Conservation (phyloP, 2,888 invertebrate genomes). For the Phytoseiulus persimilis region DNA sequence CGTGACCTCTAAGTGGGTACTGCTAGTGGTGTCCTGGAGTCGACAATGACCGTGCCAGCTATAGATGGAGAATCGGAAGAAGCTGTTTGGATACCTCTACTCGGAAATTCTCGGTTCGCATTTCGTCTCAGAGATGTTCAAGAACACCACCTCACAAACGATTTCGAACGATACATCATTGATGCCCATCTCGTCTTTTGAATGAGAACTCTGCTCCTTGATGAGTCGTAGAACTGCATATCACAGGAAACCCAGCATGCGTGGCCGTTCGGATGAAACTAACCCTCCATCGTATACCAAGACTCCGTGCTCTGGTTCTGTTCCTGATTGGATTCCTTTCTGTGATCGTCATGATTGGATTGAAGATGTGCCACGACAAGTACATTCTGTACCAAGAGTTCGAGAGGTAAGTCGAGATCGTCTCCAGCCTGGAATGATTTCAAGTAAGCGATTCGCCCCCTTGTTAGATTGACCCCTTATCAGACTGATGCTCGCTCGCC, state of each 20-base stretch:
- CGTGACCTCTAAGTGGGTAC: background rate
- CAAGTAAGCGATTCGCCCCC: no score
- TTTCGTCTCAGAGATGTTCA: no score
- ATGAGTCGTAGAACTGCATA: background rate
- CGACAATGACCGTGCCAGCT: no score
- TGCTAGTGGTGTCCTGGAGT: no score
- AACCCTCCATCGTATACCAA: background rate
- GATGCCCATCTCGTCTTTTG: no score
- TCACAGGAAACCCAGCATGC: background rate
- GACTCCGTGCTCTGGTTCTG: background rate
- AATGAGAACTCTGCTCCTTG: background rate
- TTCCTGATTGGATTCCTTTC: background rate
- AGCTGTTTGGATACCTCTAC: no score
- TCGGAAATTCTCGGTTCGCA: no score
- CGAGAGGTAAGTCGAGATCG: background rate
- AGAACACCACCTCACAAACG: no score
- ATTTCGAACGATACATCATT: no score
- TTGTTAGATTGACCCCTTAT: no score
- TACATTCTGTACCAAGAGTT: constrained; percentile 9
- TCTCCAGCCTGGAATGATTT: background rate
- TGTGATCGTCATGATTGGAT: background rate
- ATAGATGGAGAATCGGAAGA: no score
- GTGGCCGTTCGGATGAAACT: background rate
- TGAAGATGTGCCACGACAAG: constrained; percentile 33
- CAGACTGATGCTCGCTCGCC: no score